Base-by-base conservation (phyloP, 2,888 invertebrate genomes). In the Temnothorax rugatulus region DNA sequence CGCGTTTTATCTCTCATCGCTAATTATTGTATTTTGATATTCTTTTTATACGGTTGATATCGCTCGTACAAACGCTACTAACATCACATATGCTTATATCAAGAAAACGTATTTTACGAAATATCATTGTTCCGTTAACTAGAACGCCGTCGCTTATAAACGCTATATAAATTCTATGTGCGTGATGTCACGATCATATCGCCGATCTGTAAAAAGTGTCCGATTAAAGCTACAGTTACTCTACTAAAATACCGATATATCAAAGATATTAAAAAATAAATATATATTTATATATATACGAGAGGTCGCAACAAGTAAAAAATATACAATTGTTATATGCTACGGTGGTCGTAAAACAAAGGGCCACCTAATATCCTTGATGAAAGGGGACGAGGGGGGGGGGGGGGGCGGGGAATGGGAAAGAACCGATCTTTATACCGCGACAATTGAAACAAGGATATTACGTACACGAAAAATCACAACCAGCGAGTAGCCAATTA, bases 401-500 rank as follows among this genome's bases (percentile, higher is more conserved):
- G 11, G 18, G 3, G 9, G 4, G 18, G 25, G 4, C 21, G 25
- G 4, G 29, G 13, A 11, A 38, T 34, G 29, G 59, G 66, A 52
- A 47, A 59, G 7, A 84, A 69, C 25, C 25, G 52, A 63, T 61
- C 73, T 66, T 68, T 61, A 84, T 61, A 84, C 11, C 73, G 73
- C 74, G 44, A 29, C 73, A 66, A 75, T 81, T 68, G 71, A 81
- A 86, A 64, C 52, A 64, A 75, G 50, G 59, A 79, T 79, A 79
- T 79, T 79, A 79, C 71, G 34, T 86, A 82, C 76, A 89, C 82
- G 61, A 90, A 90, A 86, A 91, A 93, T 93, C 93, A 93, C 93
- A 93, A 93, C 92, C 92, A 90, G 91, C 91, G 93, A 93, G 93
- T 88, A 88, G 91, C 91, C 89, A 90, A 90, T 90, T 88, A 86